Conservation (phyloP, 2,797 vertebrate species). For the Dryobates pubescens region DNA sequence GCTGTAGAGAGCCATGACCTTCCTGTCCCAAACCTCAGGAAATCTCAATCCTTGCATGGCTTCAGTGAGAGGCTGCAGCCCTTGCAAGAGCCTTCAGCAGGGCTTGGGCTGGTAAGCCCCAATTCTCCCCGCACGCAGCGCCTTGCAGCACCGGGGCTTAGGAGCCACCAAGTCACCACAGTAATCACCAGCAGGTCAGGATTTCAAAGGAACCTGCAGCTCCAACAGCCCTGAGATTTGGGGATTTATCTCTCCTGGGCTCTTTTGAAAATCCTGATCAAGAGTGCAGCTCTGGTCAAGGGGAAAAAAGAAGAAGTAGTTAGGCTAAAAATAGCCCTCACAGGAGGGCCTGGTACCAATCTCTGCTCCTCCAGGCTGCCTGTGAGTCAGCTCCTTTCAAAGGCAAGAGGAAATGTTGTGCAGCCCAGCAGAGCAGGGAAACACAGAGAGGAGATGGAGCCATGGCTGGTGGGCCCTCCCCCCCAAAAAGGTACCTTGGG, state of each 20-base stretch:
- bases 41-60: background rate
- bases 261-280: slow-evolving; percentile 58
- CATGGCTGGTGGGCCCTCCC: background rate
- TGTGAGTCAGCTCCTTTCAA: slow-evolving; percentile 28
- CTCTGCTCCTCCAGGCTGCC: background rate
- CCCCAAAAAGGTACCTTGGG: background rate
- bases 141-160: slow-evolving; percentile 42
- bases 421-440: background rate
- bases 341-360: slow-evolving; percentile 2
- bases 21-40: background rate
- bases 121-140: background rate
- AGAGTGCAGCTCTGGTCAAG: slow-evolving; percentile 19
- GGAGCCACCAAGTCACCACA: background rate
- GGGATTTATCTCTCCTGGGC: slow-evolving; percentile 43
- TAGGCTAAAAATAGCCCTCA: slow-evolving; percentile 40
- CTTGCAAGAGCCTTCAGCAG: background rate
- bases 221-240: background rate
- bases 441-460: background rate
- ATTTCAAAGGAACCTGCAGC: slow-evolving; percentile 42
- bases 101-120: background rate
- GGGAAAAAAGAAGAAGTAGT: background rate
- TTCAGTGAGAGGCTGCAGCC: background rate
- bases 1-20: background rate
- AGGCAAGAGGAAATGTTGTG: slow-evolving; percentile 20
- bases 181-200: background rate